These are phyloP conservation scores for Laterallus jamaicensis DNA, from an alignment of 2,113 vertebrate genomes.

Conservation along the genomic window DNA sequence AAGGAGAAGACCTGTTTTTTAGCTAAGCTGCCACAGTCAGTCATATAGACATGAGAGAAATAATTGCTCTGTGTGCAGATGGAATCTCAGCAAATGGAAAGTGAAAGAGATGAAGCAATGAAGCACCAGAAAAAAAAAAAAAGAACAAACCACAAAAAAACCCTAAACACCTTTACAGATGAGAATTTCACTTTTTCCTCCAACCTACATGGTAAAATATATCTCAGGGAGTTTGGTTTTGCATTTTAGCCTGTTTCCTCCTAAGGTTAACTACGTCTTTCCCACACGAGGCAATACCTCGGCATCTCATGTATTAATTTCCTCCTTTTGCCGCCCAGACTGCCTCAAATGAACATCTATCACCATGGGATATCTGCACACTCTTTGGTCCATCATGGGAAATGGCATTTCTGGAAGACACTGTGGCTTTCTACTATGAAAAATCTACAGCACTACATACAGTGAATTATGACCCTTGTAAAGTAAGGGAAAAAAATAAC, in stretches of 20 bases:
- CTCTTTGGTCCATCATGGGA: constrained; percentile 9
- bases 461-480: constrained; percentile 58
- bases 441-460: constrained; percentile 51
- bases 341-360: background rate
- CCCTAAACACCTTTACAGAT: background rate
- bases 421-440: constrained; percentile 49
- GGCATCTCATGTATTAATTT: background rate
- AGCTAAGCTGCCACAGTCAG: background rate
- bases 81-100: constrained; percentile 8
- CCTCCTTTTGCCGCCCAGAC: background rate
- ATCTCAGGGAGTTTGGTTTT: background rate
- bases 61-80: background rate
- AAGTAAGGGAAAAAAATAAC: constrained; percentile 50
- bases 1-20: background rate
- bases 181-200: background rate
- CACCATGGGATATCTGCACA: rapidly evolving
- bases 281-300: background rate
- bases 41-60: background rate
- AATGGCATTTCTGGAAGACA: constrained; percentile 47
- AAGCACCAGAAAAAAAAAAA: rapidly evolving
- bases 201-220: background rate
- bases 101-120: background rate
- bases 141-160: no score
- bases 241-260: background rate
- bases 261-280: background rate